A percentile compares a stretch with the other conserved stretches of the same genome.
Conservation (phyloP, 2,888 invertebrate species). For the Gerosis bhagava region DNA sequence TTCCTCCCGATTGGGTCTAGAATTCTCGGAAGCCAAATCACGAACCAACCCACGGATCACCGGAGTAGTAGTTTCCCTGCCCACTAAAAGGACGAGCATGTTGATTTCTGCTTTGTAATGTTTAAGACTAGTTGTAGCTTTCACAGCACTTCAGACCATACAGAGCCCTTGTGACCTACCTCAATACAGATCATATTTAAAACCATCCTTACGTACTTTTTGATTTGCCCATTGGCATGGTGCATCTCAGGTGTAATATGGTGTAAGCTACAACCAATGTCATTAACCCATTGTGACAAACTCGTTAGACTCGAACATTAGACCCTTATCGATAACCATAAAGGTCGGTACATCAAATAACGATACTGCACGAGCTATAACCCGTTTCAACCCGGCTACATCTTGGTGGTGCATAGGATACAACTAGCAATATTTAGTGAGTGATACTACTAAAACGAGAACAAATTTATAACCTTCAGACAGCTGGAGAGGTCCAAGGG, state of each 20-base stretch:
- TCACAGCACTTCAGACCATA: too few species aligned
- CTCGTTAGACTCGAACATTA: conserved; percentile 32
- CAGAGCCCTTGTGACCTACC: conserved; percentile 1
- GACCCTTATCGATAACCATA: conserved; percentile 9
- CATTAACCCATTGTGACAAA: conserved; percentile 26
- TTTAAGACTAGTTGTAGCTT: too few species aligned
- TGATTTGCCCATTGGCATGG: conserved; percentile 26
- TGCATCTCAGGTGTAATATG: conserved; percentile 32
- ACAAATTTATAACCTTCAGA: conserved; percentile 19
- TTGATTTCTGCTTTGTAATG: too few species aligned
- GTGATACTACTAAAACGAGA: conserved; percentile 19
- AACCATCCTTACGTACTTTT: conserved; percentile 28
- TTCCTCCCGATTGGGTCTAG: too few species aligned
- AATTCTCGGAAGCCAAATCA: too few species aligned
- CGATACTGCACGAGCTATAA: conserved; percentile 2
- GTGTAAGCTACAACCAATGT: conserved; percentile 30
- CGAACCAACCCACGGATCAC: too few species aligned
- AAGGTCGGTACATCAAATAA: conserved; percentile 13
- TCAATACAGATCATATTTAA: conserved; percentile 21
- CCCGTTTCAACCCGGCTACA: conserved; percentile 13
- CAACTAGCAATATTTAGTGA: conserved; percentile 20
- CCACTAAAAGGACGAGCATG: too few species aligned
- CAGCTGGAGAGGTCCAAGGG: conserved; percentile 15
- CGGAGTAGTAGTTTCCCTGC: too few species aligned
- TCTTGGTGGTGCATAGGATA: conserved; percentile 23